These are phyloP conservation scores for Rhynchonema sp. DNA, from an alignment of 2,888 invertebrate species.

Conservation along the genomic window DNA sequence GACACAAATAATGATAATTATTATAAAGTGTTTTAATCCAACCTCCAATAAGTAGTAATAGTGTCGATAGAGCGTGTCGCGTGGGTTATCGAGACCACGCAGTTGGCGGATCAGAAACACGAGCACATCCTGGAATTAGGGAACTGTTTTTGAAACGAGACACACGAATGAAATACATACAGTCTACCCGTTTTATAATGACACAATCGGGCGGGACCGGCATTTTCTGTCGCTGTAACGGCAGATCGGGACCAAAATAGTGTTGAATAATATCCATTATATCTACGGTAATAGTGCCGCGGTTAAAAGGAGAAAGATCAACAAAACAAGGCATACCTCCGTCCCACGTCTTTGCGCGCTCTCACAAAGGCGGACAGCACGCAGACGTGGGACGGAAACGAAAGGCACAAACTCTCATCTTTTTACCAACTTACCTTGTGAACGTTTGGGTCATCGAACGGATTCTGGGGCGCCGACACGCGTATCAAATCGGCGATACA, in stretches of 20 bases:
- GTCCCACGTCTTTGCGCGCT: no score
- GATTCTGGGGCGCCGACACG: conserved; percentile 90
- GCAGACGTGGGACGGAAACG: no score
- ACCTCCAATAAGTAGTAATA: conserved; percentile 82
- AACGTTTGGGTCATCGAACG: conserved; percentile 83
- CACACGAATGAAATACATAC: no score
- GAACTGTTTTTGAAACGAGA: not conserved
- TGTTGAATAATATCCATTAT: no score
- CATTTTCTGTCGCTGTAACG: no score
- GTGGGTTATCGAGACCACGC: conserved; percentile 76
- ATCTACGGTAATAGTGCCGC: no score
- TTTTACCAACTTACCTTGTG: conserved; percentile 42
- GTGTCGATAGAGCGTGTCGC: conserved; percentile 86
- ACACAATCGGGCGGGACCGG: no score
- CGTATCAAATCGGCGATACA: conserved; percentile 89
- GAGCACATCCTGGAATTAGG: conserved; percentile 41
- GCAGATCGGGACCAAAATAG: no score
- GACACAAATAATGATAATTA: not conserved
- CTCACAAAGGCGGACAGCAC: no score
- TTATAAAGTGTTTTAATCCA: not conserved
- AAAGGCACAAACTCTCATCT: not conserved
- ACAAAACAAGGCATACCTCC: no score
- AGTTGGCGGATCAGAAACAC: conserved; percentile 81
- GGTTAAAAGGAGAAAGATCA: no score
- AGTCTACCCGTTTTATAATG: no score